Evolutionary conservation across 2,797 vertebrate species (phyloP).

Genomic region (Neostethus bicornis): DNA sequence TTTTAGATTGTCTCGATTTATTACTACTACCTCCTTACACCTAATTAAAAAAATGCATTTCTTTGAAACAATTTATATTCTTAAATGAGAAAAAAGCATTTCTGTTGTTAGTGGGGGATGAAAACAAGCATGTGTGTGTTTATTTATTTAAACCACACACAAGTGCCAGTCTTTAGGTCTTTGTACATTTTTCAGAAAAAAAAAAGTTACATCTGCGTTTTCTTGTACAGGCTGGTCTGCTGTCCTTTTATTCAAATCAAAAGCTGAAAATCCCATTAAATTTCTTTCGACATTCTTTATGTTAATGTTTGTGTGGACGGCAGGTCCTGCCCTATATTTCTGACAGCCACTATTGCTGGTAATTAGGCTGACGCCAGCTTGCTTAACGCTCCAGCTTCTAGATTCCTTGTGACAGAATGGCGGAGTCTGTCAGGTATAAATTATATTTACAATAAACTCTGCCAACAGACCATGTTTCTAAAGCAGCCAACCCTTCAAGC

Average conservation of each 20-base stretch:
- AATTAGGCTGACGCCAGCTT: constrained; percentile 81
- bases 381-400: constrained; percentile 68
- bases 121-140: constrained; percentile 7
- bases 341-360: constrained; percentile 78
- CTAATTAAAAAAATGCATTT: not conserved
- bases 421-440: constrained; percentile 48
- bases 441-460: constrained; percentile 54
- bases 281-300: constrained; percentile 45
- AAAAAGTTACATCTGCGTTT: constrained; percentile 48
- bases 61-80: constrained; percentile 4
- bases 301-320: constrained; percentile 53
- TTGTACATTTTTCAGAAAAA: constrained; percentile 28
- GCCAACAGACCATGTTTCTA: constrained; percentile 17
- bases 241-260: constrained; percentile 36
- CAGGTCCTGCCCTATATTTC: constrained; percentile 73
- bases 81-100: constrained; percentile 6
- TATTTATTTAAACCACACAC: constrained; percentile 5
- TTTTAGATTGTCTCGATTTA: too few relatives aligned
- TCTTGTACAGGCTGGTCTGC: constrained; percentile 25
- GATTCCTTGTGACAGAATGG: constrained; percentile 66
- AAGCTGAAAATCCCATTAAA: constrained; percentile 54
- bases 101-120: not conserved
- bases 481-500: constrained; percentile 32
- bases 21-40: constrained; percentile 1
- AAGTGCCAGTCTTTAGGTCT: constrained; percentile 21